Base-by-base conservation (phyloP, 2,797 vertebrate genomes). In the Acipenser oxyrinchus region DNA sequence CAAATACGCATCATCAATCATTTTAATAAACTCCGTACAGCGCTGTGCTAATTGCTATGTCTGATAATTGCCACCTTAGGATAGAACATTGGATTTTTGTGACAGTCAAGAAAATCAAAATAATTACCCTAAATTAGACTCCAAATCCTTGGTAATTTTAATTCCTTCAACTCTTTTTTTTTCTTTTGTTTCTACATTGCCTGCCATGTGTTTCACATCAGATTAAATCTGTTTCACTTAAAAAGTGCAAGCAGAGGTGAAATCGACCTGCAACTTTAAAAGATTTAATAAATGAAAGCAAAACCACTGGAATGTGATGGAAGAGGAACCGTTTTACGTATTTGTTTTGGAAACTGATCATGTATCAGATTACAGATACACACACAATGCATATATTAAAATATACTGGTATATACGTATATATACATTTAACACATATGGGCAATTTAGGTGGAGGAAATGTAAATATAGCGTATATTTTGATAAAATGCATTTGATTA, bases 31-130 rank as follows among this genome's bases (percentile, higher is more conserved):
- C 23, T 23, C 3, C 23, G 3, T 23, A 23, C 23, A 63, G 50
- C 49, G 48, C 10, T 51, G 62, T 69, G 65, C 59, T 73, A 70
- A 71, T 68, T 71, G 67, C 48, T 59, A 12, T 64, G 68, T 69
- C 67, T 75, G 70, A 70, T 78, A 76, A 76, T 75, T 76, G 69
- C 70, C 64, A 75, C 73, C 71, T 68, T 66, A 62, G 68, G 72
- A 51, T 66, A 62, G 66, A 70, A 67, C 58, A 67, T 60, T 68
- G 62, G 60, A 63, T 68, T 74, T 70, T 60, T 37, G 60, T 52
- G 65, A 52, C 69, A 74, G 71, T 66, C 65, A 63, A 57, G 49
- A 66, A 74, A 72, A 76, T 66, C 63, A 65, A 69, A 73, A 71
- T 72, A 71, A 79, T 77, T 74, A 75, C 48, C 59, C 69, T 66